These are phyloP conservation scores for Agrochola lychnidis DNA, from an alignment of 2,888 invertebrate genomes.

Conservation along the genomic window DNA sequence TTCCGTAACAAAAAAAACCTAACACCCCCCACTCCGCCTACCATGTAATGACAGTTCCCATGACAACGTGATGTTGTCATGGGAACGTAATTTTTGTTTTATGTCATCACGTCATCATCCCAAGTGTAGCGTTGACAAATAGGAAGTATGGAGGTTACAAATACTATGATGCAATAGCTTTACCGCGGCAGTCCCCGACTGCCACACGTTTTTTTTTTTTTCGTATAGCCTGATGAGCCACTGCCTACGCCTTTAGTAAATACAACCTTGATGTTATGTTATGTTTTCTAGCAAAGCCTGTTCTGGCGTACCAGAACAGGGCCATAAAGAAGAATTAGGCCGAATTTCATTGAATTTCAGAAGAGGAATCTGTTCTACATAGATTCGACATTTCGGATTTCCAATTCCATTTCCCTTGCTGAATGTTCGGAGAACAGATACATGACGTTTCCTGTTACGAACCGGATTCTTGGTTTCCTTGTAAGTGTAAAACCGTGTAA, in stretches of 20 bases:
- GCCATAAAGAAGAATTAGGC: background rate
- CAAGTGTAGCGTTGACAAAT: too few species aligned
- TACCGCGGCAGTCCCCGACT: too few species aligned
- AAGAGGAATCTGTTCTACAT: slow-evolving; percentile 16
- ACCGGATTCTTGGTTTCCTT: slow-evolving; percentile 13
- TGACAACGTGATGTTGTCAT: too few species aligned
- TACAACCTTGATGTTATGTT: background rate
- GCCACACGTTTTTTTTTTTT: too few species aligned
- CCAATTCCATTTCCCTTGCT: slow-evolving; percentile 34
- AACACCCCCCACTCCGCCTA: too few species aligned
- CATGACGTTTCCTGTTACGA: slow-evolving; percentile 44
- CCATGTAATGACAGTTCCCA: too few species aligned
- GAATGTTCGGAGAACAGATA: slow-evolving; percentile 15
- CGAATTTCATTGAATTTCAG: background rate
- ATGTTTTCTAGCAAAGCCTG: background rate
- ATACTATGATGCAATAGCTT: too few species aligned
- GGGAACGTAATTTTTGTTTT: too few species aligned
- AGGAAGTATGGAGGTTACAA: too few species aligned
- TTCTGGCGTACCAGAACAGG: background rate
- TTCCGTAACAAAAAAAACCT: too few species aligned
- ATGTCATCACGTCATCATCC: too few species aligned
- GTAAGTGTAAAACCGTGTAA: slow-evolving; percentile 40
- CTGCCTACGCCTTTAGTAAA: background rate
- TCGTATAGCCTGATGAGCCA: background rate
- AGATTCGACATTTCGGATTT: slow-evolving; percentile 30